Evolutionary conservation across 2,797 vertebrate species (phyloP).

Genomic region (Sebastes vulpes): DNA sequence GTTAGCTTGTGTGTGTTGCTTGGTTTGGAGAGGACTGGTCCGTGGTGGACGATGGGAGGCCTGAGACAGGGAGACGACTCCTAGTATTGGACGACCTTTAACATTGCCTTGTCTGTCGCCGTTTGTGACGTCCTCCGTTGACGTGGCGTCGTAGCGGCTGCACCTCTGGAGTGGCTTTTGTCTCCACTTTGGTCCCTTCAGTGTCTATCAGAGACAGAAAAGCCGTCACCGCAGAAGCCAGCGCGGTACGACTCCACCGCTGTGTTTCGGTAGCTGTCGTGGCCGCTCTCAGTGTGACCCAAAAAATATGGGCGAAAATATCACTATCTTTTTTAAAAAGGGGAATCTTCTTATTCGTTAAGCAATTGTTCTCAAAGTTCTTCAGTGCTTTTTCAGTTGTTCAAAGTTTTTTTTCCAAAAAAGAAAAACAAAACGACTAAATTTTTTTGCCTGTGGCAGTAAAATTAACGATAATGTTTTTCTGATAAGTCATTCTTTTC

Average conservation of each 20-base stretch:
- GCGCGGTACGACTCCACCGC: conserved; percentile 56
- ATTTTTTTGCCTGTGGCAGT: conserved; percentile 92
- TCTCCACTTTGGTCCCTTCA: conserved; percentile 80
- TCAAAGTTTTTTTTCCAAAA: conserved; percentile 80
- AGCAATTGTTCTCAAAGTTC: conserved; percentile 88
- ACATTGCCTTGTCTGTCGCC: conserved; percentile 54
- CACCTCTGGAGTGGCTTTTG: conserved; percentile 66
- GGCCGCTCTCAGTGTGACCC: conserved; percentile 84
- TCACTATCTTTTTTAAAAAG: conserved; percentile 91
- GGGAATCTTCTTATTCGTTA: conserved; percentile 88
- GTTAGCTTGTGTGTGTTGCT: conserved; percentile 87
- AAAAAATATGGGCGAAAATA: conserved; percentile 91
- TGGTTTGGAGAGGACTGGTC: conserved; percentile 83
- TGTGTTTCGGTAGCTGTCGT: conserved; percentile 64
- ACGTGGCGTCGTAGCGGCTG: conserved; percentile 61
- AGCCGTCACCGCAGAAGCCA: conserved; percentile 58
- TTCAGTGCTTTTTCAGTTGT: conserved; percentile 91
- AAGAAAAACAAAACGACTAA: conserved; percentile 65
- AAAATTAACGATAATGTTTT: conserved; percentile 90
- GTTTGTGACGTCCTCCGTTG: conserved; percentile 56
- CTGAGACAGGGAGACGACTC: conserved; percentile 92
- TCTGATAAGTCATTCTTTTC: conserved; percentile 88
- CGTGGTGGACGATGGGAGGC: conserved; percentile 88
- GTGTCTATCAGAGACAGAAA: conserved; percentile 68
- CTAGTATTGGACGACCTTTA: conserved; percentile 56